Conservation (phyloP, 2,888 invertebrate genomes). For the Andrena hattorfiana region DNA sequence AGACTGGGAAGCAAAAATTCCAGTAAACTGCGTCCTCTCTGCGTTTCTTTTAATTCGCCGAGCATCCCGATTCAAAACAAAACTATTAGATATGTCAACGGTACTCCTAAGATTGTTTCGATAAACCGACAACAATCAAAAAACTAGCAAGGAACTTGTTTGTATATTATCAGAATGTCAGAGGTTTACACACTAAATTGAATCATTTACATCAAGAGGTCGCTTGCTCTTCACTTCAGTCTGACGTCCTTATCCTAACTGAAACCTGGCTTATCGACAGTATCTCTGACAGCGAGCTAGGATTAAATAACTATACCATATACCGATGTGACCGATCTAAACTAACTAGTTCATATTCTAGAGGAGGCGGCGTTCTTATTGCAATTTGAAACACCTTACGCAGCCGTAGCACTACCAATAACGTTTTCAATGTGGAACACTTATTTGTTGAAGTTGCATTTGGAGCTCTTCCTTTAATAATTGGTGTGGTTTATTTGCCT, state of each 20-base stretch:
- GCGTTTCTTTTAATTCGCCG: not conserved
- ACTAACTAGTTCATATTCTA: not conserved
- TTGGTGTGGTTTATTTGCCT: not conserved
- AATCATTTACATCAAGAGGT: not conserved
- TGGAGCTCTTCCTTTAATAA: not conserved
- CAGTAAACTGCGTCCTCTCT: conserved; percentile 1
- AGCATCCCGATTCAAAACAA: not conserved
- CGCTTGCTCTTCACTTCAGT: conserved; percentile 1
- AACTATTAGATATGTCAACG: conserved; percentile 3
- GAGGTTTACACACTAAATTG: not conserved
- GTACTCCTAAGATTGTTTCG: not conserved
- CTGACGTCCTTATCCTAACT: not conserved
- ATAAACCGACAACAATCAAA: conserved; percentile 2
- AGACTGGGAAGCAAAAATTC: not conserved
- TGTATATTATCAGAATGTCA: conserved; percentile 8
- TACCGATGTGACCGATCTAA: not conserved
- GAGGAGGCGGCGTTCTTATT: conserved; percentile 1
- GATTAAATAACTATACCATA: conserved; percentile 3
- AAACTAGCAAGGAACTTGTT: not conserved
- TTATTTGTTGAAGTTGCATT: not conserved
- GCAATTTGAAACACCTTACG: not conserved
- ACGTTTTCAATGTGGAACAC: not conserved
- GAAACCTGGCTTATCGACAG: conserved; percentile 14
- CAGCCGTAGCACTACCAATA: not conserved
- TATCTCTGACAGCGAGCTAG: not conserved